A percentile compares a stretch with the other conserved stretches of the same genome.
Evolutionary conservation across 1,140 invertebrate species (phyloP).

Genomic region (Habropoda laboriosa): DNA sequence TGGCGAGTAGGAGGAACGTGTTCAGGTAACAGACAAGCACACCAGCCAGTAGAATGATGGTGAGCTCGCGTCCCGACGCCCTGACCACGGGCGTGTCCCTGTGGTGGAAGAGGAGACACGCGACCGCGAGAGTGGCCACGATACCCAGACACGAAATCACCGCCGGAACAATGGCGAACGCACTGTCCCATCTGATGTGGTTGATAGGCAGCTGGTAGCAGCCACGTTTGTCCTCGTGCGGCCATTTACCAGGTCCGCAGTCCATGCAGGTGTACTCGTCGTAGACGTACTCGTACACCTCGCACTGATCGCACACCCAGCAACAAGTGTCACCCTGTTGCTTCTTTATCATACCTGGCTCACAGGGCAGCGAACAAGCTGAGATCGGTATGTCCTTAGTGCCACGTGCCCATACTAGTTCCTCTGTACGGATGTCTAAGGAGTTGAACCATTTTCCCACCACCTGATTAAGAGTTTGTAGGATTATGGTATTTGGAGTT

Average conservation of each 20-base stretch:
- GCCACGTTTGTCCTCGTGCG: constrained; percentile 83
- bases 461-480: constrained; percentile 80
- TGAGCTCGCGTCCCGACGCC: constrained; percentile 91
- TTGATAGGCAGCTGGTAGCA: constrained; percentile 84
- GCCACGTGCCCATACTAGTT: constrained; percentile 84
- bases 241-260: constrained; percentile 85
- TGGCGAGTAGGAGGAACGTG: constrained; percentile 84
- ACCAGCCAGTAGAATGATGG: constrained; percentile 88
- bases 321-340: constrained; percentile 89
- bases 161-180: constrained; percentile 87
- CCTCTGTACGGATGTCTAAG: constrained; percentile 83
- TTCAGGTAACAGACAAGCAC: constrained; percentile 85
- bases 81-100: constrained; percentile 91
- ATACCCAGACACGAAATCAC: constrained; percentile 87
- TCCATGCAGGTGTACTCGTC: constrained; percentile 86
- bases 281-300: constrained; percentile 85
- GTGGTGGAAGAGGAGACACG: constrained; percentile 86
- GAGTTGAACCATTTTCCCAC: constrained; percentile 86
- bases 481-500: no score
- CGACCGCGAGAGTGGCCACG: constrained; percentile 84
- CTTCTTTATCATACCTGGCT: constrained; percentile 88
- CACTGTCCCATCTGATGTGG: constrained; percentile 83
- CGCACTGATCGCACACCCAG: constrained; percentile 89
- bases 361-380: constrained; percentile 87
- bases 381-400: constrained; percentile 83